These are phyloP conservation scores for Huso huso DNA, from an alignment of 2,797 vertebrate genomes.

Conservation along the genomic window DNA sequence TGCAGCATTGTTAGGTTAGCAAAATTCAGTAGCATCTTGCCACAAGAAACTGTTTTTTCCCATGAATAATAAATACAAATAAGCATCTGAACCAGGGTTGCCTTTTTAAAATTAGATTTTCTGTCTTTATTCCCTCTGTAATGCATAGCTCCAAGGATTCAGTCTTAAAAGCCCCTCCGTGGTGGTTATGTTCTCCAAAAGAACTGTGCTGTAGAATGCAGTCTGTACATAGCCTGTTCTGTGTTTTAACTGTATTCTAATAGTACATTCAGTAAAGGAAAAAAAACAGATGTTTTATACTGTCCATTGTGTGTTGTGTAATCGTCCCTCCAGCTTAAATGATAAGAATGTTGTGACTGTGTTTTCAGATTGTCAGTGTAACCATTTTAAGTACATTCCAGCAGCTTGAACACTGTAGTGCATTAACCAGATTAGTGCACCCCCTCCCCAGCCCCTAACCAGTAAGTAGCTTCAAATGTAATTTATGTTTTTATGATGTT, in stretches of 20 bases:
- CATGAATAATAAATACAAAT: constrained; percentile 26
- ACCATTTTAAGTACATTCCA: too few species aligned
- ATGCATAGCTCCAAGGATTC: constrained; percentile 10
- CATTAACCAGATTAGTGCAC: too few species aligned
- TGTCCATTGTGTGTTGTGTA: constrained; percentile 8
- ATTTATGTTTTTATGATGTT: too few species aligned
- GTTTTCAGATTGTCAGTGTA: too few species aligned
- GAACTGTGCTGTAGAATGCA: constrained; percentile 16
- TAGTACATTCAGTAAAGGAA: constrained; percentile 21
- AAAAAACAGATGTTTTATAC: constrained; percentile 16
- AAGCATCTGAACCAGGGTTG: constrained; percentile 27
- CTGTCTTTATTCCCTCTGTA: constrained; percentile 4
- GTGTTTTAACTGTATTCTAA: constrained; percentile 15
- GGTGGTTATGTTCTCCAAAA: neutral
- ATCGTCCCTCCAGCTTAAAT: constrained; percentile 3
- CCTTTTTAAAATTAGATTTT: constrained; percentile 22
- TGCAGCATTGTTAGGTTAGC: constrained; percentile 8
- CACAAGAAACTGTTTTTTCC: constrained; percentile 29
- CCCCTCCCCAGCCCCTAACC: too few species aligned
- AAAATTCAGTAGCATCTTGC: constrained; percentile 19
- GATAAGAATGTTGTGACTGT: constrained; percentile 17
- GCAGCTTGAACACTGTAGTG: too few species aligned
- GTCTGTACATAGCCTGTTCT: constrained; percentile 15
- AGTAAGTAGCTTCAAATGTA: too few species aligned
- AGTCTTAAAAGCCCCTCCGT: constrained; percentile 42